A percentile compares a stretch with the other conserved stretches of the same genome.
Evolutionary conservation across 2,888 invertebrate species (phyloP).

Genomic region (Podabrus alpinus): DNA sequence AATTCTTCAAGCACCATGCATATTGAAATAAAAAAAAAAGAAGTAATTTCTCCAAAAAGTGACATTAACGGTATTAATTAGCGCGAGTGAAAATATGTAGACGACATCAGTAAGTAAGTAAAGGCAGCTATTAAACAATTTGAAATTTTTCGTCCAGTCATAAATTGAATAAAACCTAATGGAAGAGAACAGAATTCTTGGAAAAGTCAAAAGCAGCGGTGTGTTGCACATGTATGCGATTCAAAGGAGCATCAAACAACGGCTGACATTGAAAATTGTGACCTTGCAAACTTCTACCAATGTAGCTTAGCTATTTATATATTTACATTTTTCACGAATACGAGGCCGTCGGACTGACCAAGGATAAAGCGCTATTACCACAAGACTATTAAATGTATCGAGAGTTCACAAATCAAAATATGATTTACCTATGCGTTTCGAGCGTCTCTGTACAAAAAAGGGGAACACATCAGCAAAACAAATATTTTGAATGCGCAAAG

Average conservation of each 20-base stretch:
- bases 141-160: slow-evolving; percentile 6
- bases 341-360: slow-evolving; percentile 31
- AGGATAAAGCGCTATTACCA: slow-evolving; percentile 31
- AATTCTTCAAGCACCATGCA: too few relatives aligned
- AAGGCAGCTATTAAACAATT: not conserved
- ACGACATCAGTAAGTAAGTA: not conserved
- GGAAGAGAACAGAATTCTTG: slow-evolving; percentile 14
- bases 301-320: slow-evolving; percentile 26
- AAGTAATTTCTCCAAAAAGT: too few relatives aligned
- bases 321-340: slow-evolving; percentile 28
- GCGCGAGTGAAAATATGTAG: not conserved
- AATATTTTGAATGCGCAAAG: not conserved
- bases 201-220: slow-evolving; percentile 13
- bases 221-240: slow-evolving; percentile 21
- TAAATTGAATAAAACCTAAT: slow-evolving; percentile 10
- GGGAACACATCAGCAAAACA: not conserved
- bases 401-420: slow-evolving; percentile 11
- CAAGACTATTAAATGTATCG: slow-evolving; percentile 20
- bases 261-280: slow-evolving; percentile 35
- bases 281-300: slow-evolving; percentile 33
- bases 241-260: slow-evolving; percentile 20
- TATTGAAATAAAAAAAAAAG: too few relatives aligned
- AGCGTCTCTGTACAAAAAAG: not conserved
- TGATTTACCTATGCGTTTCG: not conserved
- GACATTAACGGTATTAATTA: not conserved